Conservation (phyloP, 2,888 invertebrate genomes). For the Linyphia triangularis region DNA sequence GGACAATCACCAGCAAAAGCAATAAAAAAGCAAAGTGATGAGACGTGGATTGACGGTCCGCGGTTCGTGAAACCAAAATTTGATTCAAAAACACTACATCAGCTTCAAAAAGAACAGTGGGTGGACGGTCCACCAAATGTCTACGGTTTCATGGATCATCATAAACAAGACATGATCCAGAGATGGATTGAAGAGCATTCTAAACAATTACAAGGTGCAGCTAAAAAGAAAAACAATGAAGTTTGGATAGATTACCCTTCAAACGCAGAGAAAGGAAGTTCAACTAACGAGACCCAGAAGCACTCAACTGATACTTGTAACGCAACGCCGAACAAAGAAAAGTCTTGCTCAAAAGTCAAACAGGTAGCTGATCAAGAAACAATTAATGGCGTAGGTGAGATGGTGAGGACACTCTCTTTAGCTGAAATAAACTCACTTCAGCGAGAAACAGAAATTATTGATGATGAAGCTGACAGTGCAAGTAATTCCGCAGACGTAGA, state of each 20-base stretch:
- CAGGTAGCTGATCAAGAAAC: neutral
- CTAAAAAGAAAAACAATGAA: slow-evolving; percentile 83
- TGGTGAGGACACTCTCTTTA: neutral
- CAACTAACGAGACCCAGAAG: slow-evolving; percentile 1
- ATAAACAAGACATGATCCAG: slow-evolving; percentile 94
- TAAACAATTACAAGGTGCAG: slow-evolving; percentile 85
- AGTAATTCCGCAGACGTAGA: slow-evolving; percentile 75
- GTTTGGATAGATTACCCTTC: slow-evolving; percentile 76
- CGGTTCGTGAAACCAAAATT: slow-evolving; percentile 83
- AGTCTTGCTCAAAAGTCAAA: slow-evolving; percentile 45
- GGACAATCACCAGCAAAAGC: slow-evolving; percentile 20
- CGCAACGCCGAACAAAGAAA: slow-evolving; percentile 18
- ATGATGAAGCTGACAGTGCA: slow-evolving; percentile 73
- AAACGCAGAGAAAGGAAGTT: slow-evolving; percentile 4
- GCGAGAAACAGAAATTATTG: slow-evolving; percentile 23
- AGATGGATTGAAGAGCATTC: slow-evolving; percentile 90
- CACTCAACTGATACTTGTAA: slow-evolving; percentile 4
- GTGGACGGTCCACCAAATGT: slow-evolving; percentile 89
- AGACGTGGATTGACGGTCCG: slow-evolving; percentile 98
- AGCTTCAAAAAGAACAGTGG: slow-evolving; percentile 89
- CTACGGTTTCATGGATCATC: slow-evolving; percentile 94
- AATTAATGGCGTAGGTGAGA: slow-evolving; percentile 3
- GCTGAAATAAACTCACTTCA: slow-evolving; percentile 11
- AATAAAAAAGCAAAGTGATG: slow-evolving; percentile 84
- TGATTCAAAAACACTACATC: slow-evolving; percentile 73